Evolutionary conservation across 2,888 invertebrate genomes (phyloP), one percentile per base, ranked within the genome.

Genomic region (Dasypolia templi): DNA sequence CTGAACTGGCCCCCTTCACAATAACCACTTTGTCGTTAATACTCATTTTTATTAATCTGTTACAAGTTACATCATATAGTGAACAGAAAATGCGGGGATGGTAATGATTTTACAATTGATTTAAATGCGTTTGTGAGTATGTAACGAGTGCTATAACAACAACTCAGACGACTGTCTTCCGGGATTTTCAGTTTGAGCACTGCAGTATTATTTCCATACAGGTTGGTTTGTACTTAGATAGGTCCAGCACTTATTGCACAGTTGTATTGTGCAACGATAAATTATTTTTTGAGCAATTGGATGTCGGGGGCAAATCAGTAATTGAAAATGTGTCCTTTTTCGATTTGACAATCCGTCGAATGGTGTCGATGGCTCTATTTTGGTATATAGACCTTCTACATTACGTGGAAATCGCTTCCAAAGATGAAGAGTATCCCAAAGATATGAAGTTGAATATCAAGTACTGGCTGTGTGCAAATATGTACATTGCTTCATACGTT

Each of bases 1-100:
- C 88, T 0, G 88, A 84, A 74, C 86, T 86, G 1, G 86, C 83
- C 14, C 89, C 88, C 9, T 88, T 88, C 11, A 88, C 82, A 32
- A 88, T 66, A 3, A 86, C 82, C 19, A 87, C 89, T 86, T 86
- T 87, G 26, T 73, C 75, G 53, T 59, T 66, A n/a, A 87, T 81
- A 74, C 76, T 83, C 86, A 87, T 87, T 69, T 14, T 77, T 35
- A 67, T 4, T 29, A 26, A 29, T 64, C 22, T 19, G 26, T 1
- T 73, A 44, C 56, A 17, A 51, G 26, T 67, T 42, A 14, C 29
- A 53, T 32, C 44, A 35, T 68, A n/a, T 22, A 53, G 44, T 42
- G 29, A 56, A 44, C 5, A 42, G 51, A 22, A 58, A 49, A 35
- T 63, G 59, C 2, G 19, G 32, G 17, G 29, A 22, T 26, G 11